Base-by-base conservation (phyloP, 35 echinoderm and acorn worm genomes). In the Ophioderma brevispina region DNA sequence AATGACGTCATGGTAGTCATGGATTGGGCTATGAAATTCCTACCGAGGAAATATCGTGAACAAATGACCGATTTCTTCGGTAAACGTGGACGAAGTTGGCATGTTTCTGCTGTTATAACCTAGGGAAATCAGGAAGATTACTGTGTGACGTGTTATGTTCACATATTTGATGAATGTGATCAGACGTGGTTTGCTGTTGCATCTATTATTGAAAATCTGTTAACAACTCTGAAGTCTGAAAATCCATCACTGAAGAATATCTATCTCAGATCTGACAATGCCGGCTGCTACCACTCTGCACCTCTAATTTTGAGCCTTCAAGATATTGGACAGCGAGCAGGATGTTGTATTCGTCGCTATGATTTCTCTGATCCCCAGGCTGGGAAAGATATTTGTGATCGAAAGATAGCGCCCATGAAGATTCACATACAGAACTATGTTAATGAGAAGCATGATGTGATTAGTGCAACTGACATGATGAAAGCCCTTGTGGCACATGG, bases 361-460 rank as follows among this genome's bases (percentile, higher is more conserved):
- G 87, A 89, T 43, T 89, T 89, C 46, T 89, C 87, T 31, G 87
- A 89, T 13, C 28, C 31, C 17, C 87, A 89, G 42, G 3, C 87
- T 38, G 87, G 87, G 17, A 89, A 89, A 80, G 87, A 89, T 40
- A 89, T 80, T 1, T 89, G 87, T 80, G 87, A 89, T 38, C 76
- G 87, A 3, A 89, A 89, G 39, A 89, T 80, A 33, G 23, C 87
- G 1, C 87, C 87, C 35, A 89, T 89, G 87, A 89, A 89, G 50
- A 33, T 39, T 4, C 75, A 89, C 31, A 89, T 89, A 25, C 10
- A 70, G 28, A 25, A 15, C 2, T 89, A n/a, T 21, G 76, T 89
- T 13, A 89, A 89, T 80, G 37, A 89, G 40, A 76, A 76, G 34
- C 33, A 88, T 42, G 76, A 80, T 33, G 87, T 89, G 1, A 33